These are phyloP conservation scores for Oreocharis arfaki DNA, from an alignment of 2,113 vertebrate species.

Conservation along the genomic window DNA sequence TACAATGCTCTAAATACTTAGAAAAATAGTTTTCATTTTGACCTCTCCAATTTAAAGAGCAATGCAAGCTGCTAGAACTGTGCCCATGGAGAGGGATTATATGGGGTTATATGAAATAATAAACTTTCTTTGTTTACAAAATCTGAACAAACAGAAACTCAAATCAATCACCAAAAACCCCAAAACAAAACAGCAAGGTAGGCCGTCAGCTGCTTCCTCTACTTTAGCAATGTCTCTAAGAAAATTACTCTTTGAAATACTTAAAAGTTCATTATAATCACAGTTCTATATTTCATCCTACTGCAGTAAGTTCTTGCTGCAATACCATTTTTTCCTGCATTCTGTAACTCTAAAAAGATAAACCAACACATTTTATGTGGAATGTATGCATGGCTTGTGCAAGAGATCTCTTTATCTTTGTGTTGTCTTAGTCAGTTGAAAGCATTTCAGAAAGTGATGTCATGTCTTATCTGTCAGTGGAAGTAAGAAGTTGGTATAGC, in stretches of 20 bases:
- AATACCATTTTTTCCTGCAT: neutral
- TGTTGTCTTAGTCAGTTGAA: neutral
- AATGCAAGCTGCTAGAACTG: neutral
- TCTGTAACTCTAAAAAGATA: neutral
- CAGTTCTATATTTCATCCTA: neutral
- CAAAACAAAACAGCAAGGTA: neutral
- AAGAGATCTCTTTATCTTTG: neutral
- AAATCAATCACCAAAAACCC: neutral
- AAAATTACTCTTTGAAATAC: neutral
- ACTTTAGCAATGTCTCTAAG: neutral
- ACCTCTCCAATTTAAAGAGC: neutral
- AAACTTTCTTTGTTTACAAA: neutral
- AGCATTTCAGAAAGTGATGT: neutral
- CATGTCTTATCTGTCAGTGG: neutral
- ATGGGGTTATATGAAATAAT: neutral
- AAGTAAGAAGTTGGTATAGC: neutral
- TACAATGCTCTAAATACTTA: neutral
- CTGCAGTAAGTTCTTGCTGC: neutral
- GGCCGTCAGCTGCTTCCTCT: neutral
- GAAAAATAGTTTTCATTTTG: neutral
- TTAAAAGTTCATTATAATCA: neutral
- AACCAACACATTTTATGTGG: fast-evolving
- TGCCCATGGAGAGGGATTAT: neutral
- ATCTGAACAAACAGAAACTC: neutral
- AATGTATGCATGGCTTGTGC: fast-evolving